Percentiles rank a stretch among this genome's conserved stretches.
These are phyloP conservation scores for Eilema depressum DNA, from an alignment of 2,888 invertebrate genomes.

Conservation along the genomic window DNA sequence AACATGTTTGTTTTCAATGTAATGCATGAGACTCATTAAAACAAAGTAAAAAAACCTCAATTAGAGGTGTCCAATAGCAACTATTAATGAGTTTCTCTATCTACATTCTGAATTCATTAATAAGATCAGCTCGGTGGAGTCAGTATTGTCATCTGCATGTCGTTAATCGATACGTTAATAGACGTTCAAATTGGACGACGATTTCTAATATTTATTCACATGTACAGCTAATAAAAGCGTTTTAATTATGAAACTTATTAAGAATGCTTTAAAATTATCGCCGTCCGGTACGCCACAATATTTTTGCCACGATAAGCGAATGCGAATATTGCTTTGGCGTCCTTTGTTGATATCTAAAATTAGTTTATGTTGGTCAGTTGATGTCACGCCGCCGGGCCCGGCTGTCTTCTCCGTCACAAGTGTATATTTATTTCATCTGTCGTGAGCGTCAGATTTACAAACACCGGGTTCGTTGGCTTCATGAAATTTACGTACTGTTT, in stretches of 20 bases:
- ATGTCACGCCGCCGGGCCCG: conserved; percentile 56
- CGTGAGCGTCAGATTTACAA: conserved; percentile 59
- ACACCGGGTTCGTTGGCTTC: conserved; percentile 68
- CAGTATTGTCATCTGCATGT: background rate
- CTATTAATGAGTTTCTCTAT: too few species aligned
- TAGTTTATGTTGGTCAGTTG: conserved; percentile 60
- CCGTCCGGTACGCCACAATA: conserved; percentile 47
- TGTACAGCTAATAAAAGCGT: background rate
- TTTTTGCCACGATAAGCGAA: conserved; percentile 57
- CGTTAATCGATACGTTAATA: background rate
- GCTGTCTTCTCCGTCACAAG: conserved; percentile 62
- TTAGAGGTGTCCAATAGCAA: background rate
- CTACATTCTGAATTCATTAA: background rate
- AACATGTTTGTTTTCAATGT: background rate
- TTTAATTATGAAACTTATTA: conserved; percentile 10
- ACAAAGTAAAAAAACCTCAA: background rate
- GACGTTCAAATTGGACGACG: background rate
- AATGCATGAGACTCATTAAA: background rate
- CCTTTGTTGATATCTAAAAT: conserved; percentile 67
- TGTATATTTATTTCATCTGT: conserved; percentile 64
- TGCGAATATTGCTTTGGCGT: conserved; percentile 47
- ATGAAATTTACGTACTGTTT: conserved; percentile 63
- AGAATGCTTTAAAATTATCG: conserved; percentile 52
- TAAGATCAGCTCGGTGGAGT: background rate
- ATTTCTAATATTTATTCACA: background rate